phyloP scores from a whole-genome alignment of 2,113 vertebrate genomes.

The Azemiops feae region DNA sequence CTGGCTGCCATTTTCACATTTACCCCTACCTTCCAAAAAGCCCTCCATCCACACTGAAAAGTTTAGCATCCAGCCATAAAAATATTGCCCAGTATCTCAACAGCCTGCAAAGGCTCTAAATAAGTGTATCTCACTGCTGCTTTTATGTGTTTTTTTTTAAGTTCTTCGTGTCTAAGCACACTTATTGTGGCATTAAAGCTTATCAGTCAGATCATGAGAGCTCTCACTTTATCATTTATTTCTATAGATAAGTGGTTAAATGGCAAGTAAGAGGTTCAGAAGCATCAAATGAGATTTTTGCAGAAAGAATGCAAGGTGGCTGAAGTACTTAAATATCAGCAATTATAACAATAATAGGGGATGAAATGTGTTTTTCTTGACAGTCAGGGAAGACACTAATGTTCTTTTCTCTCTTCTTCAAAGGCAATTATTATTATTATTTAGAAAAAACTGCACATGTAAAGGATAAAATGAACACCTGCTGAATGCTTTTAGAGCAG shows the following conservation, averaged over 20 bases:
- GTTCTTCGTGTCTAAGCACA: slow-evolving; percentile 21
- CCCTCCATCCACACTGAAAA: not conserved
- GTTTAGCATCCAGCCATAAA: not conserved
- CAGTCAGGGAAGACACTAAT: slow-evolving; percentile 18
- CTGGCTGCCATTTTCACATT: not conserved
- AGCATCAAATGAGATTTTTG: slow-evolving; percentile 33
- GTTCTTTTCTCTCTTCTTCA: slow-evolving; percentile 26
- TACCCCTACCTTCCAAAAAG: not conserved
- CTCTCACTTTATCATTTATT: slow-evolving; percentile 33
- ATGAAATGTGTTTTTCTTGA: slow-evolving; percentile 34
- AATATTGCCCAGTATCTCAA: not conserved
- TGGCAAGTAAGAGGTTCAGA: not conserved
- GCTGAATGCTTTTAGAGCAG: not conserved
- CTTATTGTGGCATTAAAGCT: slow-evolving; percentile 23
- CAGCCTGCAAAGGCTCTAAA: not conserved
- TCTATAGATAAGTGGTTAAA: slow-evolving; percentile 38
- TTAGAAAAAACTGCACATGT: not conserved
- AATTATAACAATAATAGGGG: slow-evolving; percentile 27
- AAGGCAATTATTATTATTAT: slow-evolving; percentile 10
- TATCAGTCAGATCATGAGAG: slow-evolving; percentile 35
- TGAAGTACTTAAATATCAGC: slow-evolving; percentile 42
- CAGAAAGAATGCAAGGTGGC: not conserved
- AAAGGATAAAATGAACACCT: slow-evolving; percentile 1
- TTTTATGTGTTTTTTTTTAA: not conserved
- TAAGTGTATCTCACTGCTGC: not conserved